phyloP scores from a whole-genome alignment of 2,888 invertebrate species.

The Temnothorax ravouxi region DNA sequence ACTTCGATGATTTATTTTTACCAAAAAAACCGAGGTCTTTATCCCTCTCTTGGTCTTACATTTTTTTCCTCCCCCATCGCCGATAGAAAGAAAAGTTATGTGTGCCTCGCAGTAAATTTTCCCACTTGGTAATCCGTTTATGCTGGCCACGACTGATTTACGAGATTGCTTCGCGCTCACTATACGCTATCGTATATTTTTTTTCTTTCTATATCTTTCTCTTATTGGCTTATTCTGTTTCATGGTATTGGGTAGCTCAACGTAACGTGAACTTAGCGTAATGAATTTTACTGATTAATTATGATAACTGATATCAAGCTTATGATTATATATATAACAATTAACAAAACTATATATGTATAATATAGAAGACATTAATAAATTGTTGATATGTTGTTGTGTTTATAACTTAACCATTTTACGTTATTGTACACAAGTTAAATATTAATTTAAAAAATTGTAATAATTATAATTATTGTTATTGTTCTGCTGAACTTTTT shows the following conservation, averaged over 20 bases:
- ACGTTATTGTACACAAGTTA: neutral
- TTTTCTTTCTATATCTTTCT: constrained; percentile 20
- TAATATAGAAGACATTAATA: too few relatives aligned
- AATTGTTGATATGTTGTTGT: too few relatives aligned
- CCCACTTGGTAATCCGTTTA: constrained; percentile 74
- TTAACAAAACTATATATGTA: neutral
- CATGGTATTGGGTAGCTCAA: neutral
- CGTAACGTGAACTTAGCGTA: neutral
- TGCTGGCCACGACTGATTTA: constrained; percentile 67
- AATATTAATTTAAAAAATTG: constrained; percentile 1
- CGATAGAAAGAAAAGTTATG: constrained; percentile 60
- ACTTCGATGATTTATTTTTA: constrained; percentile 63
- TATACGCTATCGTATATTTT: constrained; percentile 49
- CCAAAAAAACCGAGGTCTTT: constrained; percentile 47
- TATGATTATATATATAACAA: neutral
- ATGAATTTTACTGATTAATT: constrained; percentile 26
- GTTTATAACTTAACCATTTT: too few relatives aligned
- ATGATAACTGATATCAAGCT: neutral
- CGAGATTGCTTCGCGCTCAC: constrained; percentile 67
- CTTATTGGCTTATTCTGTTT: constrained; percentile 13
- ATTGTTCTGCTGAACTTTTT: too few relatives aligned
- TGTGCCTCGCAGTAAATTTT: constrained; percentile 70
- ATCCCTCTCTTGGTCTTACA: constrained; percentile 49
- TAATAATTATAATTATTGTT: neutral
- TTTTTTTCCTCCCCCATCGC: constrained; percentile 41